Evolutionary conservation across 2,888 invertebrate species (phyloP).

Genomic region (Plebejus melissa): DNA sequence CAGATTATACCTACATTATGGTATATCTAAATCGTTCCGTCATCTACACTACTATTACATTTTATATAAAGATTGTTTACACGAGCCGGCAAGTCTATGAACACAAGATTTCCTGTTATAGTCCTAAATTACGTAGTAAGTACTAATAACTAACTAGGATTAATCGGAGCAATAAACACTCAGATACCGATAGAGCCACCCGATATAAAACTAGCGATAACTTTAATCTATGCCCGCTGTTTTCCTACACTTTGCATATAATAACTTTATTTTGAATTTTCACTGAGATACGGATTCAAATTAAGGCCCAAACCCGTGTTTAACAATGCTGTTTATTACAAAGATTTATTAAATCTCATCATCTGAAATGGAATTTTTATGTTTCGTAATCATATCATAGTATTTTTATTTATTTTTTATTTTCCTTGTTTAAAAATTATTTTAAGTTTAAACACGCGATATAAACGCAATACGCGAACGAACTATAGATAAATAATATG

Average conservation of each 20-base stretch:
- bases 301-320: too few species aligned
- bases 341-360: too few species aligned
- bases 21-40: background rate
- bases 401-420: too few species aligned
- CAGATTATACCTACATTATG: background rate
- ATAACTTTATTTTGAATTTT: background rate
- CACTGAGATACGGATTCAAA: background rate
- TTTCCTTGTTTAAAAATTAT: too few species aligned
- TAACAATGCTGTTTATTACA: too few species aligned
- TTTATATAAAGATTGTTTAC: background rate
- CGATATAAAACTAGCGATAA: background rate
- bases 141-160: too few species aligned
- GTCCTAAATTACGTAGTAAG: background rate
- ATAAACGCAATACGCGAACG: too few species aligned
- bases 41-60: too few species aligned
- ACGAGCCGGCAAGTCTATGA: background rate
- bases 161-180: background rate
- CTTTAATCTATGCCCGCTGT: background rate
- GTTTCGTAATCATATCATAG: too few species aligned
- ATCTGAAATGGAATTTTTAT: too few species aligned
- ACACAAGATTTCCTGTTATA: background rate
- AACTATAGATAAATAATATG: too few species aligned
- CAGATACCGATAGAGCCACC: background rate
- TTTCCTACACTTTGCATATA: background rate
- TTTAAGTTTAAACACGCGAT: too few species aligned